Conservation (phyloP, 2,888 invertebrate species). For the Lepidocyrtoides sp. region DNA sequence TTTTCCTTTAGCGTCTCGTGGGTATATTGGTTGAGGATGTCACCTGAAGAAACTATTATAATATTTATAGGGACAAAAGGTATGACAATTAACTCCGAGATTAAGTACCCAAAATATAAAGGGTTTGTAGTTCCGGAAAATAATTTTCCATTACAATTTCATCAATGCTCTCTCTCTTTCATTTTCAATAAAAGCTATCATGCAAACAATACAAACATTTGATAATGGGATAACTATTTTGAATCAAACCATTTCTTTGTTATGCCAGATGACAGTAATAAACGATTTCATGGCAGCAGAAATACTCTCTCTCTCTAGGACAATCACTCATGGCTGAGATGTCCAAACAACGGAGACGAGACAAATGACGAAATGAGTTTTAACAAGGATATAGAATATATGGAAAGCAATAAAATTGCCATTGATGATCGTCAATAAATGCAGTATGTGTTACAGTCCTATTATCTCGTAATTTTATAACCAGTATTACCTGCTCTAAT, state of each 20-base stretch:
- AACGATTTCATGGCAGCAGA: not conserved
- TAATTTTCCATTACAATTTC: no score
- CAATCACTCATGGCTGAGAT: not conserved
- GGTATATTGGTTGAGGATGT: slow-evolving; percentile 13
- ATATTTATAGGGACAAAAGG: not conserved
- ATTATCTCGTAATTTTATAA: slow-evolving; percentile 69
- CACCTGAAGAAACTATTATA: slow-evolving; percentile 21
- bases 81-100: not conserved
- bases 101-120: no score
- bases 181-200: no score
- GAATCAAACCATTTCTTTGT: no score
- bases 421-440: slow-evolving; percentile 48
- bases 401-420: slow-evolving; percentile 23
- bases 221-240: no score
- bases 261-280: not conserved
- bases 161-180: no score
- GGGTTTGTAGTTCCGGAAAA: no score
- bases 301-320: not conserved
- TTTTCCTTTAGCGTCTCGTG: not conserved
- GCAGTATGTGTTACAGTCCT: not conserved
- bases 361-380: no score
- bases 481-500: slow-evolving; percentile 52
- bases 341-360: slow-evolving; percentile 14
- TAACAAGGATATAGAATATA: not conserved
- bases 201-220: no score